Evolutionary conservation across 1,140 invertebrate genomes (phyloP).

Genomic region (Philaenus spumarius): DNA sequence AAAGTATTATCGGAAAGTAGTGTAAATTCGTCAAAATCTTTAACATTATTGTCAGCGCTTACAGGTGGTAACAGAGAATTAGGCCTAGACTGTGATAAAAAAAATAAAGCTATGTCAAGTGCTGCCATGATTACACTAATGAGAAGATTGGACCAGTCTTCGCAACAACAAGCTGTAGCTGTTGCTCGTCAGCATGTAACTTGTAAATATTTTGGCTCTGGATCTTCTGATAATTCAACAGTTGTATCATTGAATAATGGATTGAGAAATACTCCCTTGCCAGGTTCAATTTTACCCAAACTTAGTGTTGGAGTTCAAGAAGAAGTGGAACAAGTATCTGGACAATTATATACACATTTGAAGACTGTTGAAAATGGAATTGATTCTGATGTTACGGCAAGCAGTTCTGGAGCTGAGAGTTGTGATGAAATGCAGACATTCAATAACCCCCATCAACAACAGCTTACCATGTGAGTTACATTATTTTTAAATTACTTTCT

Average conservation of each 20-base stretch:
- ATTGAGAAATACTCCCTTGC: slow-evolving; percentile 20
- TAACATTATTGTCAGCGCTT: neutral
- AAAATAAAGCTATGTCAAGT: neutral
- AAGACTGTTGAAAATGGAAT: slow-evolving; percentile 61
- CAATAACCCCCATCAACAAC: slow-evolving; percentile 66
- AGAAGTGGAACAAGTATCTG: slow-evolving; percentile 56
- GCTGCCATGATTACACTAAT: slow-evolving; percentile 35
- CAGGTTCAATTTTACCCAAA: slow-evolving; percentile 45
- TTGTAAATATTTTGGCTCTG: slow-evolving; percentile 52
- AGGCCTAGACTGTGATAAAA: neutral
- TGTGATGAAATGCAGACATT: slow-evolving; percentile 81
- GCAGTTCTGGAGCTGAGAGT: slow-evolving; percentile 88
- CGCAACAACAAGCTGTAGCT: slow-evolving; percentile 34
- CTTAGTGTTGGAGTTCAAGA: slow-evolving; percentile 39
- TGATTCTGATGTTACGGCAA: slow-evolving; percentile 89
- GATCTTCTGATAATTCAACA: slow-evolving; percentile 45
- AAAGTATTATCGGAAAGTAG: slow-evolving; percentile 16
- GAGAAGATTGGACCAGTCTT: slow-evolving; percentile 44
- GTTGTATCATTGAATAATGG: slow-evolving; percentile 26
- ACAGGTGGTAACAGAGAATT: neutral
- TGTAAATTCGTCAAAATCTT: neutral
- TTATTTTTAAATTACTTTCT: neutral
- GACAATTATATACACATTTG: slow-evolving; percentile 60
- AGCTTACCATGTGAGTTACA: slow-evolving; percentile 66
- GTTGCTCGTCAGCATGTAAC: slow-evolving; percentile 14